Percentiles rank a stretch among this genome's conserved stretches.
phyloP scores from a whole-genome alignment of 1,140 invertebrate genomes.

The Samia ricini region DNA sequence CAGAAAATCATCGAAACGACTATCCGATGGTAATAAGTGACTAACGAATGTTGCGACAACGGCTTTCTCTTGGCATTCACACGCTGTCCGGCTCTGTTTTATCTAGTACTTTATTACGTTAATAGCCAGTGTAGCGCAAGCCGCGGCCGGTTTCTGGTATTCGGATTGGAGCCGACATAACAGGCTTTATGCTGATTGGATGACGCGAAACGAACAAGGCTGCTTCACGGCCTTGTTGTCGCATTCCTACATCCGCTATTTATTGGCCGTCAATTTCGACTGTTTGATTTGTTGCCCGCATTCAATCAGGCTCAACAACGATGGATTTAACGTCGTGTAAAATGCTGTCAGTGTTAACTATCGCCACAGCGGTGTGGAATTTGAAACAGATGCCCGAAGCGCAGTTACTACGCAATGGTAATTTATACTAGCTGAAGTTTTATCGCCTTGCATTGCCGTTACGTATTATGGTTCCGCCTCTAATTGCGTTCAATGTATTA shows the following conservation, averaged over 20 bases:
- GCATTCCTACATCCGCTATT: conserved; percentile 45
- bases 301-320: conserved; percentile 16
- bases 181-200: conserved; percentile 60
- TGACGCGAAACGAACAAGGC: conserved; percentile 68
- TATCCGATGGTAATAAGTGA: conserved; percentile 58
- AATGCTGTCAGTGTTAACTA: conserved; percentile 31
- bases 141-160: conserved; percentile 63
- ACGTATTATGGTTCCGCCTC: conserved; percentile 20
- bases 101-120: conserved; percentile 72
- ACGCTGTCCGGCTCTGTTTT: conserved; percentile 69
- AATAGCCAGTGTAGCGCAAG: conserved; percentile 66
- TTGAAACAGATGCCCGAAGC: conserved; percentile 38
- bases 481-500: conserved; percentile 61
- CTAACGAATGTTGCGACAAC: conserved; percentile 62
- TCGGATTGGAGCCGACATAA: conserved; percentile 53
- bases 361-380: conserved; percentile 32
- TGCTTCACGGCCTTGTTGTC: conserved; percentile 60
- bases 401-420: conserved; percentile 31
- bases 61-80: conserved; percentile 70
- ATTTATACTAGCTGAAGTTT: conserved; percentile 36
- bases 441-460: conserved; percentile 19
- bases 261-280: conserved; percentile 37
- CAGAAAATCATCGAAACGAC: conserved; percentile 38
- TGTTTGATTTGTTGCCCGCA: conserved; percentile 30
- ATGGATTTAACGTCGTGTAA: conserved; percentile 20